A percentile compares a stretch with the other conserved stretches of the same genome.
phyloP scores from a whole-genome alignment of 2,888 invertebrate species.

The Crossocerus cetratus region DNA sequence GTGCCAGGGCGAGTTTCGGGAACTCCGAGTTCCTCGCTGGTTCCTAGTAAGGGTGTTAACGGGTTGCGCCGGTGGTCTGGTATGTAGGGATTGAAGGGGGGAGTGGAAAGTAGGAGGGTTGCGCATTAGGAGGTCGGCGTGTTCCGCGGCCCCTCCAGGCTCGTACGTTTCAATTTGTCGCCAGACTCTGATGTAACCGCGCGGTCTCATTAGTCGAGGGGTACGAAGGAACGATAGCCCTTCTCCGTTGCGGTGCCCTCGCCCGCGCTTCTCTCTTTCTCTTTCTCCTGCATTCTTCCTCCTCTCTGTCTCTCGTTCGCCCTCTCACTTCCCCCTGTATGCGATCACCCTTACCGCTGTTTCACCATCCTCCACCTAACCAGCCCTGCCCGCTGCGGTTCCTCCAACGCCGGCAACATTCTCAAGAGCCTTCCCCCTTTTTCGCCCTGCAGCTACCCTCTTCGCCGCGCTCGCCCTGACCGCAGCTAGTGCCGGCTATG shows the following conservation, averaged over 20 bases:
- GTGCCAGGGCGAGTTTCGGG: constrained; percentile 32
- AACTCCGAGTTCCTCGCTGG: constrained; percentile 34
- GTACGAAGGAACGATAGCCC: constrained; percentile 58
- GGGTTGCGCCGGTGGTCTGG: constrained; percentile 30
- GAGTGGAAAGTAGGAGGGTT: constrained; percentile 57
- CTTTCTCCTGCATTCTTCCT: constrained; percentile 28
- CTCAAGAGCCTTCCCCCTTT: constrained; percentile 21
- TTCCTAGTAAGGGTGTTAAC: constrained; percentile 48
- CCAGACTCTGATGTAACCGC: constrained; percentile 74
- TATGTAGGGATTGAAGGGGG: constrained; percentile 11
- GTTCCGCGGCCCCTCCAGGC: constrained; percentile 66
- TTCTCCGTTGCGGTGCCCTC: constrained; percentile 44
- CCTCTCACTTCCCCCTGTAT: constrained; percentile 28
- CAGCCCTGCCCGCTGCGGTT: constrained; percentile 39
- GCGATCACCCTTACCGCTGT: constrained; percentile 73
- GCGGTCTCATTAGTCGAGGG: constrained; percentile 74
- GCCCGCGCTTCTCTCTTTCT: constrained; percentile 43
- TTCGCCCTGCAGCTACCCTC: too few relatives aligned
- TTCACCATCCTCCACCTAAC: constrained; percentile 58
- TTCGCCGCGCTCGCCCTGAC: constrained; percentile 51
- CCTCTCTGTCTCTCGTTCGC: constrained; percentile 43
- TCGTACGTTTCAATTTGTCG: constrained; percentile 76
- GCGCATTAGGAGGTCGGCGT: constrained; percentile 67
- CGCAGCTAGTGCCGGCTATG: constrained; percentile 56
- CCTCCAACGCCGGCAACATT: constrained; percentile 30